Evolutionary conservation across 2,888 invertebrate genomes (phyloP).

Genomic region (Beris morrisii): DNA sequence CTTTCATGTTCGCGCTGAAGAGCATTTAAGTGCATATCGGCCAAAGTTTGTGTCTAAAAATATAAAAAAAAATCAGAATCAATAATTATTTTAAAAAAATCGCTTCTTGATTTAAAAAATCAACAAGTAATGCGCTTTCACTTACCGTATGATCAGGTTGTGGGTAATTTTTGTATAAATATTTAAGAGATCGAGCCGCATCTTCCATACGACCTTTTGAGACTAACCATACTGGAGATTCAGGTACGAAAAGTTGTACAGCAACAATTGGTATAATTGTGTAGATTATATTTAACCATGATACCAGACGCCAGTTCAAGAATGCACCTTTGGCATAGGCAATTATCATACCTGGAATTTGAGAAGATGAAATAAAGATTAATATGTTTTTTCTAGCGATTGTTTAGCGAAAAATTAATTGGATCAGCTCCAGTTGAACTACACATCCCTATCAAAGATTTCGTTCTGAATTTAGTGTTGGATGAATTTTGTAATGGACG

Average conservation of each 20-base stretch:
- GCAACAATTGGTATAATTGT: conserved; percentile 59
- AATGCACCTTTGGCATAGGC: conserved; percentile 61
- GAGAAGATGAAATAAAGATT: not conserved
- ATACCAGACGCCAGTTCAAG: conserved; percentile 60
- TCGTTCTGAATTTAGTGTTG: too few relatives aligned
- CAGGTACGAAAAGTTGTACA: conserved; percentile 59
- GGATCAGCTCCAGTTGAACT: too few relatives aligned
- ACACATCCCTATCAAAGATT: too few relatives aligned
- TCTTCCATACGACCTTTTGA: conserved; percentile 60
- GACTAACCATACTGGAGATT: conserved; percentile 64
- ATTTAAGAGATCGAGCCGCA: conserved; percentile 59
- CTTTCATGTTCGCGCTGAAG: conserved; percentile 61
- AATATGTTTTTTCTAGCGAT: too few relatives aligned
- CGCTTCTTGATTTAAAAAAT: too few relatives aligned
- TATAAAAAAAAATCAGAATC: too few relatives aligned
- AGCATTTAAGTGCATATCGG: conserved; percentile 59
- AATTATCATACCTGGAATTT: conserved; percentile 59
- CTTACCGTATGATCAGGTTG: conserved; percentile 55
- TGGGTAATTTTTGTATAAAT: conserved; percentile 58
- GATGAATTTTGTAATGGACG: too few relatives aligned
- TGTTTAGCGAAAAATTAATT: too few relatives aligned
- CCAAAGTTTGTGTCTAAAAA: conserved; percentile 51
- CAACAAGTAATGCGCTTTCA: not conserved
- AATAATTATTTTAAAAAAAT: too few relatives aligned
- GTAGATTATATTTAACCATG: conserved; percentile 61